Evolutionary conservation across 1,140 invertebrate species (phyloP), one percentile per base, ranked within the genome.

Genomic region (Aethina tumida): DNA sequence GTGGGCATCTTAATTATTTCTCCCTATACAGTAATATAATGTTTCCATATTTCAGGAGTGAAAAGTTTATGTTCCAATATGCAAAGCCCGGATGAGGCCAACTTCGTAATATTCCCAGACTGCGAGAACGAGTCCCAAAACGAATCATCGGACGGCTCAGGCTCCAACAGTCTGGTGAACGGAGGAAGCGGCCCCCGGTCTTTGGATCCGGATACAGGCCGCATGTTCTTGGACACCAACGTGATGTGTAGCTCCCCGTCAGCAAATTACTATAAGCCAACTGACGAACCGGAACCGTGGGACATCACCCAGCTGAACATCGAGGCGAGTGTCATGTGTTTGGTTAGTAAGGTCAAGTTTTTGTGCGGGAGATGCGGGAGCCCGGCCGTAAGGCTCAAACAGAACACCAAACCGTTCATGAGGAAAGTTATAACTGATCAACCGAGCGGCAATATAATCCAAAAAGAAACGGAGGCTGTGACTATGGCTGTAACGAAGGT

Each of bases 271-370:
- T 86, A 85, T 54, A 77, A 83, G 41, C 80, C 81, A 1, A 82
- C 79, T 0, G 83, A 87, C 52, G 84, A 88, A 54, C 83, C 83
- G 1, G 86, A 92, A 58, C 87, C 87, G 0, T 84, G 84, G 74
- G 89, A 92, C 59, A 67, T 93, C 25, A 90, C 84, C 0, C 79
- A 89, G 49, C 56, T 92, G 9, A 94, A 94, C 53, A 87, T 90
- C 17, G 86, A 92, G 63, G 87, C 87, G 1, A 84, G 84, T 50
- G 77, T 90, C 0, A 86, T 91, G 73, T 89, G 85, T 59, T 64
- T 91, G 43, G 79, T 83, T 2, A 81, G 79, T 38, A 87, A 87
- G 61, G 74, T 82, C 0, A 82, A 81, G 38, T 82, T 83, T 59
- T 64, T 83, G 1, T 83, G 79, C 53, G 79, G 79, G 9, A 2